Conservation (phyloP, 2,888 invertebrate species). For the Rhopalosiphum nymphaeae region DNA sequence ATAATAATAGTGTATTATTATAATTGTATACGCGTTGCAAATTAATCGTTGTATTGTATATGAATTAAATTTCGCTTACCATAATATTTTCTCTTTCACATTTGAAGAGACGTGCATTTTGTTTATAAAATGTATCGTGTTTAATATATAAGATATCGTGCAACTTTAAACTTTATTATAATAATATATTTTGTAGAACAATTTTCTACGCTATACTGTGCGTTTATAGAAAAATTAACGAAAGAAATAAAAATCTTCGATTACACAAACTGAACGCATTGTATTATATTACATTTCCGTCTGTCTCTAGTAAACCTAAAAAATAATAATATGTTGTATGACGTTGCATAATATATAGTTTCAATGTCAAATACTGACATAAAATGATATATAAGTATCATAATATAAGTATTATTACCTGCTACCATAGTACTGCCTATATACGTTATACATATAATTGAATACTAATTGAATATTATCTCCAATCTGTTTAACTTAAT, state of each 20-base stretch:
- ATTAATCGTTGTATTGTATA: background rate
- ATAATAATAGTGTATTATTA: background rate
- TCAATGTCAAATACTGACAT: too few relatives aligned
- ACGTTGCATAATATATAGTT: too few relatives aligned
- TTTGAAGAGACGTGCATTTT: background rate
- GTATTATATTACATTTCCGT: background rate
- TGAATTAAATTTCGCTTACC: background rate
- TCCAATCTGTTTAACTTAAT: too few relatives aligned
- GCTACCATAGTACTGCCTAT: too few relatives aligned
- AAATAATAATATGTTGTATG: too few relatives aligned
- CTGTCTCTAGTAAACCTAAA: background rate
- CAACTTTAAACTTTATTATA: background rate
- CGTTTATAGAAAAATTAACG: background rate
- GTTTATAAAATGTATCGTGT: background rate
- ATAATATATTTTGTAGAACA: background rate
- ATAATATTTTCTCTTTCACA: background rate
- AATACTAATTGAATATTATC: too few relatives aligned
- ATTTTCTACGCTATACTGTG: background rate
- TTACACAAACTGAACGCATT: background rate
- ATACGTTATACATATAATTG: too few relatives aligned
- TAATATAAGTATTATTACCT: too few relatives aligned
- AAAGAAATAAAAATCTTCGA: background rate
- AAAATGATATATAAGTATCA: too few relatives aligned
- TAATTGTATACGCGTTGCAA: background rate
- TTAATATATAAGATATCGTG: background rate